These are phyloP conservation scores for Ophion ellenae DNA, from an alignment of 2,888 invertebrate genomes.

Conservation along the genomic window DNA sequence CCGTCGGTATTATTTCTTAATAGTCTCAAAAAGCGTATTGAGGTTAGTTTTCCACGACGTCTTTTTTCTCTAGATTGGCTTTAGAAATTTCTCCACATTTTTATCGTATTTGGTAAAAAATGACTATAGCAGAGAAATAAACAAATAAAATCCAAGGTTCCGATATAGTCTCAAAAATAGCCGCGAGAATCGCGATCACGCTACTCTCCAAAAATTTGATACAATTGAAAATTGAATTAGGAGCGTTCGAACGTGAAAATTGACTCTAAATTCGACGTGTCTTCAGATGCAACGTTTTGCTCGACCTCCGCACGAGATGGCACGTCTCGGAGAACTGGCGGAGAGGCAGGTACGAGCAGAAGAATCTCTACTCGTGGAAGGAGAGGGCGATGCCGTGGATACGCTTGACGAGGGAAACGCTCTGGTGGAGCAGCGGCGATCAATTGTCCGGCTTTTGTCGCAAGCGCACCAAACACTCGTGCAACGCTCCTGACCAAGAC, in stretches of 20 bases:
- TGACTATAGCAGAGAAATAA: too few relatives aligned
- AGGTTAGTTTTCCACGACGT: too few relatives aligned
- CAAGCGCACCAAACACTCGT: constrained; percentile 4
- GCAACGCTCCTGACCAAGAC: constrained; percentile 75
- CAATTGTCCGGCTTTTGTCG: constrained; percentile 76
- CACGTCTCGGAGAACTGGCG: constrained; percentile 85
- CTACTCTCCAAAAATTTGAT: too few relatives aligned
- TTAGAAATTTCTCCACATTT: too few relatives aligned
- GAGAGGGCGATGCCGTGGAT: constrained; percentile 86
- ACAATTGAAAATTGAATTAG: not conserved
- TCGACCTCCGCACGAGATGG: constrained; percentile 81
- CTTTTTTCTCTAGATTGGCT: too few relatives aligned
- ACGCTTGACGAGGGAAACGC: constrained; percentile 83
- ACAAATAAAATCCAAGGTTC: too few relatives aligned
- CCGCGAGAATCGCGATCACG: too few relatives aligned
- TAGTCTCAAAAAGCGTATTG: too few relatives aligned
- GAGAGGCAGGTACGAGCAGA: constrained; percentile 85
- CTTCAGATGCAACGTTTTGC: constrained; percentile 78
- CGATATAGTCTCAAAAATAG: not conserved
- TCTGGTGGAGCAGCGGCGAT: constrained; percentile 86
- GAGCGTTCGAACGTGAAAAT: not conserved
- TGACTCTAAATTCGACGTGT: not conserved
- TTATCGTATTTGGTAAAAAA: too few relatives aligned
- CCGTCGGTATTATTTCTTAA: too few relatives aligned
- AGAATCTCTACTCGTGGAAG: constrained; percentile 82